Conservation (phyloP, 2,113 vertebrate genomes). For the Microtus montanus region DNA sequence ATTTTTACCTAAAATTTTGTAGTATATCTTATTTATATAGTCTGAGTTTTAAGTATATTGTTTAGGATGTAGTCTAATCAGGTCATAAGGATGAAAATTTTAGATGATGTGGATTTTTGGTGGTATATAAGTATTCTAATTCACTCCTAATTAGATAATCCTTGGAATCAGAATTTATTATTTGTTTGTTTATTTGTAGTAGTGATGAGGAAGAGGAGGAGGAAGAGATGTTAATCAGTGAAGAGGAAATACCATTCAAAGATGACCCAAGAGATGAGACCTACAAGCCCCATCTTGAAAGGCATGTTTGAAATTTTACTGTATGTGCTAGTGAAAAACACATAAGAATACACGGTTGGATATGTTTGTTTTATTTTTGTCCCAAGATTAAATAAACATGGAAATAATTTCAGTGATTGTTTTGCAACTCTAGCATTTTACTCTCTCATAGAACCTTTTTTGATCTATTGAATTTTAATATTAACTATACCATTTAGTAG, state of each 20-base stretch:
- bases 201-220: slow-evolving; percentile 84
- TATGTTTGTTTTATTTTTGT: slow-evolving; percentile 24
- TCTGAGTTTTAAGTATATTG: slow-evolving; percentile 6
- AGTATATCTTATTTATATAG: background rate
- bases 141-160: background rate
- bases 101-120: background rate
- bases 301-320: slow-evolving; percentile 83
- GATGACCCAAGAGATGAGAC: slow-evolving; percentile 91
- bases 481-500: background rate
- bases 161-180: slow-evolving; percentile 54
- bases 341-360: background rate
- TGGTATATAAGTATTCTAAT: background rate
- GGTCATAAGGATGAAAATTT: background rate
- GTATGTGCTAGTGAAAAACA: background rate
- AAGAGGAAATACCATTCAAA: slow-evolving; percentile 91
- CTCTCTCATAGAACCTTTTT: background rate
- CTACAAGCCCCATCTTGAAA: slow-evolving; percentile 90
- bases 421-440: background rate
- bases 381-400: background rate
- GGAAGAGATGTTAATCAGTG: slow-evolving; percentile 89
- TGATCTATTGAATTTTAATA: slow-evolving; percentile 20
- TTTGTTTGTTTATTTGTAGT: slow-evolving; percentile 55
- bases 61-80: background rate
- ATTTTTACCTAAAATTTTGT: background rate
- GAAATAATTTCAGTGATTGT: slow-evolving; percentile 12